Percentiles rank a stretch among this genome's conserved stretches.
These are phyloP conservation scores for Panagrolaimus sp. DNA, from an alignment of 1,140 invertebrate species.

Conservation along the genomic window DNA sequence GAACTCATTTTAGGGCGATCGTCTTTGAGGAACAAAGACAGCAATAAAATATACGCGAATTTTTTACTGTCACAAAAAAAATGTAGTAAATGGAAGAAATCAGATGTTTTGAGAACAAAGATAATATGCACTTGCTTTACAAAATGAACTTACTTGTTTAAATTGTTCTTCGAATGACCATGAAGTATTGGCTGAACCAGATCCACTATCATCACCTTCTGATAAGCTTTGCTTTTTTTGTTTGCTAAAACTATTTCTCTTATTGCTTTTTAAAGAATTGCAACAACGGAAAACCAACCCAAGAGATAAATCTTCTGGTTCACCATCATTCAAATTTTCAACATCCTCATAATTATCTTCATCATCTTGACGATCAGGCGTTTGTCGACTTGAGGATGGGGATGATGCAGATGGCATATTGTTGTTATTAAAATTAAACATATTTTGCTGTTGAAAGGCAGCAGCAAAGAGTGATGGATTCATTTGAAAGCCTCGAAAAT, in stretches of 20 bases:
- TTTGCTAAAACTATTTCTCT: neutral
- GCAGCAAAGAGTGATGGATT: neutral
- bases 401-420: neutral
- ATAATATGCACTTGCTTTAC: too few relatives aligned
- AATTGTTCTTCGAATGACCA: slow-evolving; percentile 10
- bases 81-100: too few relatives aligned
- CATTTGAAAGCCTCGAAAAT: neutral
- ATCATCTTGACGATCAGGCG: slow-evolving; percentile 2
- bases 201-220: neutral
- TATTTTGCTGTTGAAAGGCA: neutral
- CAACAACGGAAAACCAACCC: neutral
- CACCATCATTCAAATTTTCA: neutral
- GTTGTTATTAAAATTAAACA: neutral
- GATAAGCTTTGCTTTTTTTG: neutral
- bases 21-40: too few relatives aligned
- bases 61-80: neutral
- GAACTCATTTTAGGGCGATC: too few relatives aligned
- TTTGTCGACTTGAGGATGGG: neutral
- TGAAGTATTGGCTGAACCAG: neutral
- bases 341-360: slow-evolving; percentile 2
- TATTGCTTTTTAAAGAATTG: neutral
- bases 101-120: too few relatives aligned
- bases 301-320: slow-evolving; percentile 2
- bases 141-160: slow-evolving; percentile 11
- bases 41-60: too few relatives aligned